Conservation (phyloP, 2,797 vertebrate species). For the Sarcoramphus papa region DNA sequence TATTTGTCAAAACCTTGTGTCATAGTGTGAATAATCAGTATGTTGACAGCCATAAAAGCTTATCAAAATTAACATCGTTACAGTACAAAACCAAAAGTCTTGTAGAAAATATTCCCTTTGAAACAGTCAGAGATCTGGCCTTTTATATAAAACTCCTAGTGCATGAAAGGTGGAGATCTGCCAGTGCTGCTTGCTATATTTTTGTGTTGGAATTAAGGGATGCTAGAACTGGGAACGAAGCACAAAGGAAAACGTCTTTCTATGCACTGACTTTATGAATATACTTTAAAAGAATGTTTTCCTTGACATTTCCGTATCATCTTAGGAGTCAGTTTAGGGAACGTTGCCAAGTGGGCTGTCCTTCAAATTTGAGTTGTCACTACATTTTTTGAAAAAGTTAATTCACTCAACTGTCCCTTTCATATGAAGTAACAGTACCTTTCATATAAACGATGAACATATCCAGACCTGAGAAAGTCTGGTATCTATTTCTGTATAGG, state of each 20-base stretch:
- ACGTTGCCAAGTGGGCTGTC: neutral
- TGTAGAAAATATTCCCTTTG: slow-evolving; percentile 15
- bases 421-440: neutral
- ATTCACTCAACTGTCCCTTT: neutral
- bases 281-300: neutral
- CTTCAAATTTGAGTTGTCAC: neutral
- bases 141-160: neutral
- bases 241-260: neutral
- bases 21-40: neutral
- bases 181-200: neutral
- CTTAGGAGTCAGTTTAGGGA: neutral
- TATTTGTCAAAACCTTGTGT: neutral
- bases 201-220: neutral
- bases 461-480: neutral
- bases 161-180: neutral
- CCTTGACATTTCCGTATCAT: neutral
- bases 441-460: neutral
- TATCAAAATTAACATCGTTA: slow-evolving; percentile 1
- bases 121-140: neutral
- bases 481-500: neutral
- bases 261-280: neutral
- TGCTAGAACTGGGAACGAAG: neutral
- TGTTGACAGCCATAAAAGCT: neutral
- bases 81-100: neutral
- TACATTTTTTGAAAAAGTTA: neutral